Conservation (phyloP, 2,113 vertebrate species). For the Dascyllus trimaculatus region DNA sequence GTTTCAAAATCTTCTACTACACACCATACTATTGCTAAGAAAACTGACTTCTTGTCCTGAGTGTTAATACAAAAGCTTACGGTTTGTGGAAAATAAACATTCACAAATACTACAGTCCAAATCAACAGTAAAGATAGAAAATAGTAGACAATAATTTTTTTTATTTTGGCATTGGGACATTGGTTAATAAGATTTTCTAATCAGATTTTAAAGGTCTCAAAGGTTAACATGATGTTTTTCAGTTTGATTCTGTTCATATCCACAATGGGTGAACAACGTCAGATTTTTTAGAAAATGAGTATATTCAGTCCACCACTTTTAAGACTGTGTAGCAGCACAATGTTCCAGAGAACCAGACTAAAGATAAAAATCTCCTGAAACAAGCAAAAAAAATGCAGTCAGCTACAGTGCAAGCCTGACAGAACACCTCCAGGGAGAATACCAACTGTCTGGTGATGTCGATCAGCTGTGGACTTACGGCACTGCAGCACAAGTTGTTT, state of each 20-base stretch:
- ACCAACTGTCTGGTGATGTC: not conserved
- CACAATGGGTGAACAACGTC: not conserved
- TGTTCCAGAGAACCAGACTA: not conserved
- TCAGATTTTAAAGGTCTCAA: too few relatives aligned
- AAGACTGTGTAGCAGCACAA: not conserved
- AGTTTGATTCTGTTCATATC: not conserved
- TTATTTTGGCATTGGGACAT: not conserved
- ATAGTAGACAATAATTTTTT: not conserved
- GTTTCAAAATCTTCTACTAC: not conserved
- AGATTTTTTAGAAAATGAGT: not conserved
- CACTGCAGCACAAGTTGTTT: not conserved
- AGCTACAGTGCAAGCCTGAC: not conserved
- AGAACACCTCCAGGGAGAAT: slow-evolving; percentile 1
- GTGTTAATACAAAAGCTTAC: not conserved
- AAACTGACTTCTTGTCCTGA: too few relatives aligned
- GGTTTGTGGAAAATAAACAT: not conserved
- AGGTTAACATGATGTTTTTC: too few relatives aligned
- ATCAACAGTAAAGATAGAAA: too few relatives aligned
- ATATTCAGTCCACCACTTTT: not conserved
- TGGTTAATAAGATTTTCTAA: too few relatives aligned
- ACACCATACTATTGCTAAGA: too few relatives aligned
- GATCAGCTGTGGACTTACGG: not conserved
- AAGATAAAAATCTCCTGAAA: slow-evolving; percentile 11
- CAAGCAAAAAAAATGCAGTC: slow-evolving; percentile 5
- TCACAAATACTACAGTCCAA: too few relatives aligned